A percentile compares a stretch with the other conserved stretches of the same genome.
These are phyloP conservation scores for Cryptocephalus moraei DNA, from an alignment of 2,888 invertebrate species.

Conservation along the genomic window DNA sequence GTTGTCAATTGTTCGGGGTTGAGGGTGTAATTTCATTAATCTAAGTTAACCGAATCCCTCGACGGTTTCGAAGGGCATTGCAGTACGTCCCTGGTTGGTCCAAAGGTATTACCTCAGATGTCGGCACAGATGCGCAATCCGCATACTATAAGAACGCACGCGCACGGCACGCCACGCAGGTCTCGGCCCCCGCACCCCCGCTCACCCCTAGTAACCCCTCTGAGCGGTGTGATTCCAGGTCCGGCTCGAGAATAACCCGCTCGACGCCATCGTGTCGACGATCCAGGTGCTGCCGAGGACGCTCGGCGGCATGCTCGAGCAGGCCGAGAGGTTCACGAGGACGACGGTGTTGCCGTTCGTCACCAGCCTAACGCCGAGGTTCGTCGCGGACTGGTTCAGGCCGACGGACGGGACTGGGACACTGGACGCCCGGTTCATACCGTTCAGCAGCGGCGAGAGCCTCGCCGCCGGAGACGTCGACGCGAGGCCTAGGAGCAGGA, in stretches of 20 bases:
- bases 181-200: too few relatives aligned
- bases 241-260: slow-evolving; percentile 5
- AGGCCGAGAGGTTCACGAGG: slow-evolving; percentile 19
- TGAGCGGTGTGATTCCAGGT: slow-evolving; percentile 10
- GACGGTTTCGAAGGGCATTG: too few relatives aligned
- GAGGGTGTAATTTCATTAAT: too few relatives aligned
- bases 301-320: slow-evolving; percentile 14
- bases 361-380: slow-evolving; percentile 14
- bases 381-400: slow-evolving; percentile 13
- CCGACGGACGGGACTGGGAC: slow-evolving; percentile 5
- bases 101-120: too few relatives aligned
- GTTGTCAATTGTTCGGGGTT: too few relatives aligned
- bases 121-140: too few relatives aligned
- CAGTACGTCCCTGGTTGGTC: too few relatives aligned
- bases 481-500: slow-evolving; percentile 1
- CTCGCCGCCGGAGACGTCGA: neutral
- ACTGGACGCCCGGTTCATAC: slow-evolving; percentile 8
- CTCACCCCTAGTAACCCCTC: too few relatives aligned
- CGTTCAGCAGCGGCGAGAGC: slow-evolving; percentile 5
- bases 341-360: slow-evolving; percentile 18
- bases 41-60: too few relatives aligned
- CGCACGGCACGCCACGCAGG: too few relatives aligned
- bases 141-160: too few relatives aligned
- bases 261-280: slow-evolving; percentile 15
- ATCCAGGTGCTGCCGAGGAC: slow-evolving; percentile 18